Evolutionary conservation across 2,113 vertebrate species (phyloP), one percentile per base, ranked within the genome.

Genomic region (Capreolus pygargus): DNA sequence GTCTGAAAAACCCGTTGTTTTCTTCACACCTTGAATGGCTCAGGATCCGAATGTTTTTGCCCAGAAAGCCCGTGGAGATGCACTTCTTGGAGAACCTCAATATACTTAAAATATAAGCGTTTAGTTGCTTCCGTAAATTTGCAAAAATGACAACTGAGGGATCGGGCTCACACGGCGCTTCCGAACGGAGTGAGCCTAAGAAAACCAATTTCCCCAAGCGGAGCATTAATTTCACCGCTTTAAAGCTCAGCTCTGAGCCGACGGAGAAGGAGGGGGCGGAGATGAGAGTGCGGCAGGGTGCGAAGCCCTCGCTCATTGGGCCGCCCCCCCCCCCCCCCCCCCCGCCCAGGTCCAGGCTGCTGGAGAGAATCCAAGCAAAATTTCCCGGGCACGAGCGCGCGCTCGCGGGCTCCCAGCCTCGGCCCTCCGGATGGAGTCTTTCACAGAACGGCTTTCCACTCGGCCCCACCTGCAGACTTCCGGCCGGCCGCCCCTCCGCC

Each of bases 341-440:
- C n/a, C n/a, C n/a, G n/a, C n/a, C n/a, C n/a, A n/a, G n/a, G n/a
- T 36, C 60, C 33, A 9, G 14, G 54, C 23, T 15, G 17, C 39
- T 9, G 79, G 47, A 82, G 19, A 13, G 47, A 5, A 39, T 12
- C 52, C 4, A 17, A 64, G 43, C 58, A 39, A n/a, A 36, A 60
- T 3, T 43, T 70, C 36, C n/a, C 11, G 30, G 33, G 5, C 39
- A 1, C 30, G 2, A 36, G 86, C 54, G 39, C 50, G 21, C 43
- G 1, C 74, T 25, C 70, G 17, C 76, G 1, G 25, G 8, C n/a
- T 28, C 47, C n/a, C 23, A 0, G 12, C 64, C 1, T 1, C 2
- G 0, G n/a, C 25, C 12, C 30, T 45, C n/a, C 1, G 30, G 39
- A 57, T 2, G 19, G 16, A 83, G 25, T 33, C 86, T 79, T 50